Conservation (phyloP, 1,140 invertebrate genomes). For the Vanessa atalanta region DNA sequence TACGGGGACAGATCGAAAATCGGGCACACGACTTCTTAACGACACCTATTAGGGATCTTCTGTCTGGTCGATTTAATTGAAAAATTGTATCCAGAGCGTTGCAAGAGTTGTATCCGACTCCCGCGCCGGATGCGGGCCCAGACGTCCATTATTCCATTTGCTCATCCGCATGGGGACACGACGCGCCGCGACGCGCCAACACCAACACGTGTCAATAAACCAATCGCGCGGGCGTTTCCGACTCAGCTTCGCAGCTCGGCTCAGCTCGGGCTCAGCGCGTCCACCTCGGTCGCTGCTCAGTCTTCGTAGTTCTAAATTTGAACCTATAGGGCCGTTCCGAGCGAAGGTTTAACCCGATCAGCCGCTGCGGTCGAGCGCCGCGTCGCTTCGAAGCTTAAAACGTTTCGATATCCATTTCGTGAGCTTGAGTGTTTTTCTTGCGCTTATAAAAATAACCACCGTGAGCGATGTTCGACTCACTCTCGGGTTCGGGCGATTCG, state of each 20-base stretch:
- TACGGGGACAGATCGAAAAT: slow-evolving; percentile 77
- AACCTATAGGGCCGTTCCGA: slow-evolving; percentile 1
- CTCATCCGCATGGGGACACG: slow-evolving; percentile 76
- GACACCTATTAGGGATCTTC: slow-evolving; percentile 80
- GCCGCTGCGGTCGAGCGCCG: slow-evolving; percentile 37
- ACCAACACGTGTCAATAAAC: slow-evolving; percentile 75
- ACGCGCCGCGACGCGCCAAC: slow-evolving; percentile 43
- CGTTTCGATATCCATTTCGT: slow-evolving; percentile 57
- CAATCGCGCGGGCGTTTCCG: slow-evolving; percentile 57
- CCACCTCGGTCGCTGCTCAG: neutral
- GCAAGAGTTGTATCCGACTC: slow-evolving; percentile 76
- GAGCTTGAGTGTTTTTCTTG: slow-evolving; percentile 61
- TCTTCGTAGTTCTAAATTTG: slow-evolving; percentile 52
- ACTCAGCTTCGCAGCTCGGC: slow-evolving; percentile 4
- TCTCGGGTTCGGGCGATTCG: slow-evolving; percentile 50
- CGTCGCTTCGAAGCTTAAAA: slow-evolving; percentile 32
- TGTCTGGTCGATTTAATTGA: slow-evolving; percentile 80
- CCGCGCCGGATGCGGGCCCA: slow-evolving; percentile 79
- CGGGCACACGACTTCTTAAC: slow-evolving; percentile 80
- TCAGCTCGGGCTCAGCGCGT: neutral
- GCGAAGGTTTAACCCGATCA: slow-evolving; percentile 35
- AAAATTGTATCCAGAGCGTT: slow-evolving; percentile 79
- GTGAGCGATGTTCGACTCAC: slow-evolving; percentile 59
- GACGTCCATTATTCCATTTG: slow-evolving; percentile 80
- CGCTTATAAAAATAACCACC: slow-evolving; percentile 61